These are phyloP conservation scores for Cynopterus sphinx DNA, from an alignment of 2,797 vertebrate species.

Conservation along the genomic window DNA sequence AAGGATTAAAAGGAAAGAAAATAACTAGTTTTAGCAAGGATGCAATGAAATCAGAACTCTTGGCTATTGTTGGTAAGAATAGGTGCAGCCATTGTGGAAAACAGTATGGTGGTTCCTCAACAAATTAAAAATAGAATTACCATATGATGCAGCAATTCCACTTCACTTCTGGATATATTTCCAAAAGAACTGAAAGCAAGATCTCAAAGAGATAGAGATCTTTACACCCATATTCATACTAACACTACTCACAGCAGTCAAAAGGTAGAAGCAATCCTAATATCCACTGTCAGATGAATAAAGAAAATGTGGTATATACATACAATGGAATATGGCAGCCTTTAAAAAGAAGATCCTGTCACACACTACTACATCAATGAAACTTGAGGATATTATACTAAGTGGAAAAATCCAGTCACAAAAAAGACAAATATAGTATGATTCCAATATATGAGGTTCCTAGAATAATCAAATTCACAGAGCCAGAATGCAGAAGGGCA, in stretches of 20 bases:
- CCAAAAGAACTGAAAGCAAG: background rate
- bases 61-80: background rate
- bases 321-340: background rate
- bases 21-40: background rate
- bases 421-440: background rate
- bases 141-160: background rate
- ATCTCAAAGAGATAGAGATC: background rate
- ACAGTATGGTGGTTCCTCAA: background rate
- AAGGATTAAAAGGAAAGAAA: background rate
- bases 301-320: background rate
- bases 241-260: background rate
- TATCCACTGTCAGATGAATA: background rate
- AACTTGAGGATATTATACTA: background rate
- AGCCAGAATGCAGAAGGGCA: background rate
- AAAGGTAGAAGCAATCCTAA: background rate
- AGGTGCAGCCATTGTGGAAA: background rate
- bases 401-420: background rate
- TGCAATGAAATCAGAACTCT: background rate
- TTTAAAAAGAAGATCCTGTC: background rate
- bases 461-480: background rate
- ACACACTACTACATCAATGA: background rate
- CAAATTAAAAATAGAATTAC: background rate
- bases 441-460: background rate
- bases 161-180: background rate
- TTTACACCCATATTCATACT: background rate